These are phyloP conservation scores for Tokudaia muenninki DNA, from an alignment of 2,797 vertebrate species.

Conservation along the genomic window DNA sequence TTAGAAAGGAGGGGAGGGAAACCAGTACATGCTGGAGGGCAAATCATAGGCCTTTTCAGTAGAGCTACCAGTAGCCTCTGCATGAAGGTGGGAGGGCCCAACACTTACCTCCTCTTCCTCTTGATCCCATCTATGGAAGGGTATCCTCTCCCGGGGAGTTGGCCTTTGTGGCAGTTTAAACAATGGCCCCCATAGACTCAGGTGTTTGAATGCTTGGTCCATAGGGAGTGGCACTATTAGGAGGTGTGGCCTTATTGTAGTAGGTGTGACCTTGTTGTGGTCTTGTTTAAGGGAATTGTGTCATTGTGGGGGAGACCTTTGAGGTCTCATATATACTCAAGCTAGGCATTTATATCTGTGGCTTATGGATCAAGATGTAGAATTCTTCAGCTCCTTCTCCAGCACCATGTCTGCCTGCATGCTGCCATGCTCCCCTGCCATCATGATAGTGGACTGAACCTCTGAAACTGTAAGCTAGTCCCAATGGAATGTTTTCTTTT, in stretches of 20 bases:
- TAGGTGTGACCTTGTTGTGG: neutral
- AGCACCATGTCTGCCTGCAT: neutral
- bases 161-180: neutral
- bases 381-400: neutral
- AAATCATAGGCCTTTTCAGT: neutral
- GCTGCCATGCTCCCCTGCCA: neutral
- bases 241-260: neutral
- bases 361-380: neutral
- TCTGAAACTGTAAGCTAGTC: neutral
- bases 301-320: neutral
- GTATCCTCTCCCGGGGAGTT: neutral
- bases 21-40: neutral
- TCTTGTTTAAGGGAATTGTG: neutral
- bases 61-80: neutral
- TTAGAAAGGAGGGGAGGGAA: neutral
- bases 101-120: neutral
- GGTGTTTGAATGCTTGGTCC: neutral
- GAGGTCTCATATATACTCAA: neutral
- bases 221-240: neutral
- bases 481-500: neutral
- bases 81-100: neutral
- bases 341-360: neutral
- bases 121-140: neutral
- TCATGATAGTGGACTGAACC: neutral
- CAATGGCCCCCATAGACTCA: neutral